Evolutionary conservation across 2,113 vertebrate species (phyloP), one percentile per base, ranked within the genome.

Genomic region (Chaenogobius annularis): DNA sequence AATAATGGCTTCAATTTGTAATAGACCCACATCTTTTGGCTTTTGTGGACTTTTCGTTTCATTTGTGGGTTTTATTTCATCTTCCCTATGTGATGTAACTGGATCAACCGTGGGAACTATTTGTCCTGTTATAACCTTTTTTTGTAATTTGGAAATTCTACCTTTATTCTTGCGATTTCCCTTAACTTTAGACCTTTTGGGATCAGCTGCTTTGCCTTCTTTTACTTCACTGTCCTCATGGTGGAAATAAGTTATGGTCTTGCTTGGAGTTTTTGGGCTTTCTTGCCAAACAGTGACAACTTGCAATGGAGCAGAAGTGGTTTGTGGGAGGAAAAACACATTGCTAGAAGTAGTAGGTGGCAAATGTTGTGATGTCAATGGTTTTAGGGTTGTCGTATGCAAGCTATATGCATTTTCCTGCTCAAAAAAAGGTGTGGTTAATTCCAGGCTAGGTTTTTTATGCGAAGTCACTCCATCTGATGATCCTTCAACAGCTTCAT

Each of bases 271-370:
- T 62, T 84, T 86, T 71, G 74, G 59, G 63, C 58, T 68, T 9
- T 23, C 20, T 59, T 88, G 85, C 82, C 74, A 71, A 54, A 72
- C 12, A 58, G 75, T 83, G 73, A 87, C 68, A 66, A 59, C 55
- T 20, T 79, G 23, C 70, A 70, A 66, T 31, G 89, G 85, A 82
- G 43, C 84, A 89, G 87, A 85, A 86, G 90, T 90, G 77, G 90
- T 66, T 67, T 84, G 83, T 55, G 83, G 72, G 68, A 82, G 67
- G 74, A 74, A 68, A 80, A 82, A 66, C 20, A 58, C 64, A 52
- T 69, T 66, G 19, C 55, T 73, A 68, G 85, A 79, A 85, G 74
- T 84, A 48, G 67, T 64, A 59, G 48, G 40, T 44, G 66, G 67
- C 3, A 43, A 40, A 31, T 31, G 68, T 1, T 55, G 65, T 67